Evolutionary conservation across 1,140 invertebrate genomes (phyloP).

Genomic region (Pararge aegeria): DNA sequence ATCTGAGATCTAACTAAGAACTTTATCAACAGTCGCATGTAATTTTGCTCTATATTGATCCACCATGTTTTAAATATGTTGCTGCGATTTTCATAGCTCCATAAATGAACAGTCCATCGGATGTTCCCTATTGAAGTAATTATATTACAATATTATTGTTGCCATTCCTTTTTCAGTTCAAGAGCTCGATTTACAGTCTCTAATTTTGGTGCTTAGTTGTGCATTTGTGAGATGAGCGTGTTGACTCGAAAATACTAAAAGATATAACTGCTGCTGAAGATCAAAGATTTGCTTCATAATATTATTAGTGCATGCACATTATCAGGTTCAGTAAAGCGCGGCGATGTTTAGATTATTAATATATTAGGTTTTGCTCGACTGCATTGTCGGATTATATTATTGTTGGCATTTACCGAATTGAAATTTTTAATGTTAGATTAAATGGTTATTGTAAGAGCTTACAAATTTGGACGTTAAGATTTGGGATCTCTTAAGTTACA

Average conservation of each 20-base stretch:
- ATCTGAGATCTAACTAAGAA: no score
- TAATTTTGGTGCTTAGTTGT: no score
- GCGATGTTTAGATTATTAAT: not conserved
- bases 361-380: constrained; percentile 10
- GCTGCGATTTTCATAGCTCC: no score
- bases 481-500: constrained; percentile 30
- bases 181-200: no score
- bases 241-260: not conserved
- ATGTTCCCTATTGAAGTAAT: no score
- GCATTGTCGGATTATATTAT: not conserved
- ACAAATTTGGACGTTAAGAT: constrained; percentile 26
- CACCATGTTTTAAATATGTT: no score
- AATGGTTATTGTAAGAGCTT: constrained; percentile 29
- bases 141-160: no score
- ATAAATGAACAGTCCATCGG: no score
- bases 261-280: not conserved
- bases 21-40: no score
- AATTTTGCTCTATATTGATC: no score
- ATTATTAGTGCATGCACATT: not conserved
- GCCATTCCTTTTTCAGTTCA: no score
- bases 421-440: constrained; percentile 15
- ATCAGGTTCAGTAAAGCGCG: not conserved
- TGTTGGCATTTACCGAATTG: constrained; percentile 4
- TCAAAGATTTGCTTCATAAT: not conserved
- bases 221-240: not conserved